These are phyloP conservation scores for Cyrtodaria siliqua DNA, from an alignment of 2,888 invertebrate species.

Conservation along the genomic window DNA sequence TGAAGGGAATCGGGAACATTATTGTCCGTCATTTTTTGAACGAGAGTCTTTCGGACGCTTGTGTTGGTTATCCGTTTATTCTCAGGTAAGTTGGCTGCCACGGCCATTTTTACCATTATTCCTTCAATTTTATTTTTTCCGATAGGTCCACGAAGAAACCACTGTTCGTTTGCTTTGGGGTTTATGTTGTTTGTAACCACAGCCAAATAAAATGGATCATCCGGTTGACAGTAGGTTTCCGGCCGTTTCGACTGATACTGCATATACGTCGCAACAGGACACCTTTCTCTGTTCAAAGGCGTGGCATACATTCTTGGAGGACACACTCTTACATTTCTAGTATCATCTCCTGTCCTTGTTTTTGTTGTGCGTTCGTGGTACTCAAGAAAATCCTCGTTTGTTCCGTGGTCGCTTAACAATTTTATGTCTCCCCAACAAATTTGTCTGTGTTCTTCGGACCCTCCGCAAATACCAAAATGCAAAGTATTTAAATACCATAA, in stretches of 20 bases:
- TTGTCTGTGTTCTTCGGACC: conserved; percentile 20
- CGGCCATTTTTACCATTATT: conserved; percentile 39
- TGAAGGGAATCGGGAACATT: conserved; percentile 21
- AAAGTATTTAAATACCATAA: conserved; percentile 34
- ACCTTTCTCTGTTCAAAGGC: conserved; percentile 19
- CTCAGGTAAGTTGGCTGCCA: conserved; percentile 23
- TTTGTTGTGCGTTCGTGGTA: conserved; percentile 39
- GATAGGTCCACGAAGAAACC: conserved; percentile 32
- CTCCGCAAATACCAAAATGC: conserved; percentile 44
- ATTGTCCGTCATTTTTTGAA: conserved; percentile 29
- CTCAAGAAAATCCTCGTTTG: conserved; percentile 28
- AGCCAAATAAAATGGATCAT: conserved; percentile 42
- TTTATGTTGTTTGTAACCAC: conserved; percentile 9
- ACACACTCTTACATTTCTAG: conserved; percentile 22
- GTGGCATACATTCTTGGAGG: conserved; percentile 33
- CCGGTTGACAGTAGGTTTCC: conserved; percentile 12
- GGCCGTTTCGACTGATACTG: conserved; percentile 34
- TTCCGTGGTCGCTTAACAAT: conserved; percentile 16
- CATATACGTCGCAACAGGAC: conserved; percentile 34
- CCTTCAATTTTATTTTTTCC: conserved; percentile 29
- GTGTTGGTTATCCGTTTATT: conserved; percentile 34
- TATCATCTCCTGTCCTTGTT: conserved; percentile 28
- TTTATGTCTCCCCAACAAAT: conserved; percentile 46
- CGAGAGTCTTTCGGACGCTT: conserved; percentile 20
- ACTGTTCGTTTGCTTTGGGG: not conserved